Evolutionary conservation across 1,140 invertebrate genomes (phyloP).

Genomic region (Acromyrmex charruanus): DNA sequence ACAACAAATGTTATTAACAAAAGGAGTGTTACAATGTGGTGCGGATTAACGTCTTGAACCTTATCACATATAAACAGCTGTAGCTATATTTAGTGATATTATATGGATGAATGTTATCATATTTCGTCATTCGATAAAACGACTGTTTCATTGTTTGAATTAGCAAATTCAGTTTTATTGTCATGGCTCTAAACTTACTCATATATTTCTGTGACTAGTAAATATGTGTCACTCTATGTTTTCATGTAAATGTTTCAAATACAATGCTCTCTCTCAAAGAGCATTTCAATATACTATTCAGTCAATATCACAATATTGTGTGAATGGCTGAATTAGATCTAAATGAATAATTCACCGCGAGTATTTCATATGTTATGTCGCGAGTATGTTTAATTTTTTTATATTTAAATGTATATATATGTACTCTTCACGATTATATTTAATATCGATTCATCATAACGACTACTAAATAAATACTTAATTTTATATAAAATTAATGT

Average conservation of each 20-base stretch:
- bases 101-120: slow-evolving; percentile 46
- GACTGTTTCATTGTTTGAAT: slow-evolving; percentile 24
- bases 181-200: background rate
- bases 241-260: background rate
- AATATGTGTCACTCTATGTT: background rate
- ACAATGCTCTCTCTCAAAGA: background rate
- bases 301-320: background rate
- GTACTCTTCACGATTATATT: background rate
- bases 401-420: background rate
- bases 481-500: background rate
- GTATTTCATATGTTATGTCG: background rate
- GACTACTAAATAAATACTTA: background rate
- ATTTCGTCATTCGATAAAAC: slow-evolving; percentile 48
- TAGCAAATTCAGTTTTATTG: slow-evolving; percentile 5
- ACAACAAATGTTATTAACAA: slow-evolving; percentile 11
- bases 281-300: background rate
- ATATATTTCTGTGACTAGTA: background rate
- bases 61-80: slow-evolving; percentile 61
- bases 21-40: slow-evolving; percentile 29
- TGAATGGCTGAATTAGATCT: background rate
- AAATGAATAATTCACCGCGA: background rate
- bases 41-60: slow-evolving; percentile 35
- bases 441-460: background rate
- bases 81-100: slow-evolving; percentile 41
- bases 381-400: background rate